Evolutionary conservation across 2,888 invertebrate genomes (phyloP).

Genomic region (Cabera pusaria): DNA sequence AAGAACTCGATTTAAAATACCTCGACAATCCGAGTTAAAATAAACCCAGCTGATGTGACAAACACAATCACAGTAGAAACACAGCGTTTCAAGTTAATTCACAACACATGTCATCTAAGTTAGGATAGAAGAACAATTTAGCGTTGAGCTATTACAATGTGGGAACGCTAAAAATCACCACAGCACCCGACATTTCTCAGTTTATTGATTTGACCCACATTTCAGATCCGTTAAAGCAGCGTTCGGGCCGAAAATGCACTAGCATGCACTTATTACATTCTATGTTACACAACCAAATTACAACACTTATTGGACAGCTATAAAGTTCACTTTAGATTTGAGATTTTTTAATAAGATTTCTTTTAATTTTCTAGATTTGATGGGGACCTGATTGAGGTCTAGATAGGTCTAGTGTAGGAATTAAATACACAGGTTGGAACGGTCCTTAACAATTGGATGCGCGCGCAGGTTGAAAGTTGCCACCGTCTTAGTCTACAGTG

Average conservation of each 20-base stretch:
- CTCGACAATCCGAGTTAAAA: too few relatives aligned
- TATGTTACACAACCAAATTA: too few relatives aligned
- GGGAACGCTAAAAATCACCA: slow-evolving; percentile 30
- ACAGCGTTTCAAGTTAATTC: too few relatives aligned
- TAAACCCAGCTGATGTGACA: too few relatives aligned
- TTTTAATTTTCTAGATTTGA: neutral
- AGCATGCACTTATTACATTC: slow-evolving; percentile 16
- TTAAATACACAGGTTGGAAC: slow-evolving; percentile 13
- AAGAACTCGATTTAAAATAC: too few relatives aligned
- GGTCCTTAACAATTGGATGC: slow-evolving; percentile 9
- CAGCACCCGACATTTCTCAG: slow-evolving; percentile 33
- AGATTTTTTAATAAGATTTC: too few relatives aligned
- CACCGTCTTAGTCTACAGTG: neutral
- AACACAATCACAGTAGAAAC: too few relatives aligned
- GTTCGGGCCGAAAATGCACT: slow-evolving; percentile 16
- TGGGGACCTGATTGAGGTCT: slow-evolving; percentile 7
- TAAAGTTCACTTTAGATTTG: too few relatives aligned
- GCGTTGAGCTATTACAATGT: slow-evolving; percentile 8
- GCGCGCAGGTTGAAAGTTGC: slow-evolving; percentile 12
- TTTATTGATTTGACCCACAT: slow-evolving; percentile 55
- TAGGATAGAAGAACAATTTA: too few relatives aligned
- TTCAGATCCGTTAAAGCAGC: slow-evolving; percentile 28
- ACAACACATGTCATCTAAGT: too few relatives aligned
- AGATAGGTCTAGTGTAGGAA: slow-evolving; percentile 11
- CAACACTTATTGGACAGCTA: too few relatives aligned